These are phyloP conservation scores for Nemoura dubitans DNA, from an alignment of 2,888 invertebrate genomes.

Conservation along the genomic window DNA sequence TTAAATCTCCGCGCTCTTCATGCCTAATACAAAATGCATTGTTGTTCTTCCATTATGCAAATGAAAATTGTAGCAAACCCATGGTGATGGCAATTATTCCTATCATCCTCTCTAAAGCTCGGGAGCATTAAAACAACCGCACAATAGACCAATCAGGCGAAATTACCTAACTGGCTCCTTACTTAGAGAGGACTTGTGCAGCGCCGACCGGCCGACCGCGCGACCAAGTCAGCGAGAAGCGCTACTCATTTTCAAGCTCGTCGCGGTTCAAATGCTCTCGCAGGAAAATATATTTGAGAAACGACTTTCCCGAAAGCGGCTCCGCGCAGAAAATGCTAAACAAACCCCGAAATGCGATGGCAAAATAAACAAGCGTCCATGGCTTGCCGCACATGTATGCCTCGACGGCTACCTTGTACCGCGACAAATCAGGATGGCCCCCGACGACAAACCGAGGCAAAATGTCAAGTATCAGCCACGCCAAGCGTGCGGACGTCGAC, in stretches of 20 bases:
- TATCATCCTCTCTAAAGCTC: slow-evolving; percentile 42
- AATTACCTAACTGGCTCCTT: slow-evolving; percentile 32
- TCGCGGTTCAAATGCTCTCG: not conserved
- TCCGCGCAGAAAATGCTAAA: not conserved
- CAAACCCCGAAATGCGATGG: not conserved
- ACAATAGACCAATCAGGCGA: slow-evolving; percentile 41
- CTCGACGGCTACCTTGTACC: not conserved
- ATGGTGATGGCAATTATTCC: slow-evolving; percentile 41
- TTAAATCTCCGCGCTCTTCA: slow-evolving; percentile 61
- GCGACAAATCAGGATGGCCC: not conserved
- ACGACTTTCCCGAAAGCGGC: slow-evolving; percentile 19
- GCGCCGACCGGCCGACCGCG: not conserved
- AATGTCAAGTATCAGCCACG: not conserved
- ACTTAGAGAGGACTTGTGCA: not conserved
- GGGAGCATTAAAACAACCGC: slow-evolving; percentile 36
- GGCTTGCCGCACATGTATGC: not conserved
- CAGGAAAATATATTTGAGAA: slow-evolving; percentile 2
- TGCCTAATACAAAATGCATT: slow-evolving; percentile 63
- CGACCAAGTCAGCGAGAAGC: not conserved
- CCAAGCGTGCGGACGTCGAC: not conserved
- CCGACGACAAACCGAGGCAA: not conserved
- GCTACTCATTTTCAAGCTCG: not conserved
- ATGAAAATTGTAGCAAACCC: slow-evolving; percentile 58
- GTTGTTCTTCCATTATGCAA: slow-evolving; percentile 65
- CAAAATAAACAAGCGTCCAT: not conserved